Base-by-base conservation (phyloP, 2,113 vertebrate species). In the Hystrix brachyura region DNA sequence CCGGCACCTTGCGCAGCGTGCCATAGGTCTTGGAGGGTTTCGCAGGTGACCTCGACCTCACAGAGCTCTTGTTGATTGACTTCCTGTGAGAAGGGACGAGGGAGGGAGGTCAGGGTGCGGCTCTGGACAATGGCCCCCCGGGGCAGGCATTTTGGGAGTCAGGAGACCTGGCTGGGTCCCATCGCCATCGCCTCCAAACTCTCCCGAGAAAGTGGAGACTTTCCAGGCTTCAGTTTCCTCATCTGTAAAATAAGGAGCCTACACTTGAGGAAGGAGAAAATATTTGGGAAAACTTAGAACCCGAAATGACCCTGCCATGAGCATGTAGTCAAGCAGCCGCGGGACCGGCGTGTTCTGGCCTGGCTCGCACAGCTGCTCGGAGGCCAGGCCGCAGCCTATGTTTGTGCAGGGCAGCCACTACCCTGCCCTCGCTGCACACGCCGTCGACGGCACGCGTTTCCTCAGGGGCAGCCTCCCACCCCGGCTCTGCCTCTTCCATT, bases 1-100 rank as follows among this genome's bases (percentile, higher is more conserved):
- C 98, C 0, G 98, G 72, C 9, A 98, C 98, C 95, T 99, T 99
- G 93, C 98, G 98, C 88, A 99, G 98, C 4, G 99, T 98, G 21
- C 98, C 94, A 0, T 99, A 99, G 38, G 96, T 98, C 97, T 98
- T 99, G 98, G 99, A 97, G 53, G 99, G 96, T 62, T 98, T 99
- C 2, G 97, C 93, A 0, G 98, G 97, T 74, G 97, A 96, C 95
- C 99, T 99, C 1, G 99, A 98, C 59, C 99, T 99, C 83, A 99
- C 98, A 0, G 99, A 99, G 55, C 98, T 99, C 51, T 99, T 98
- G 87, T 96, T 84, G 27, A 98, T 90, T 88, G 98, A 98, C 46
- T 98, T 98, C n/a, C 99, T 99, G 98, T 5, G 79, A 90, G 64
- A 72, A 91, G 12, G 97, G 21, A 90, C 5, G 21, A 1, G 53